Base-by-base conservation (phyloP, 1,140 invertebrate species). In the Drosophila orena region DNA sequence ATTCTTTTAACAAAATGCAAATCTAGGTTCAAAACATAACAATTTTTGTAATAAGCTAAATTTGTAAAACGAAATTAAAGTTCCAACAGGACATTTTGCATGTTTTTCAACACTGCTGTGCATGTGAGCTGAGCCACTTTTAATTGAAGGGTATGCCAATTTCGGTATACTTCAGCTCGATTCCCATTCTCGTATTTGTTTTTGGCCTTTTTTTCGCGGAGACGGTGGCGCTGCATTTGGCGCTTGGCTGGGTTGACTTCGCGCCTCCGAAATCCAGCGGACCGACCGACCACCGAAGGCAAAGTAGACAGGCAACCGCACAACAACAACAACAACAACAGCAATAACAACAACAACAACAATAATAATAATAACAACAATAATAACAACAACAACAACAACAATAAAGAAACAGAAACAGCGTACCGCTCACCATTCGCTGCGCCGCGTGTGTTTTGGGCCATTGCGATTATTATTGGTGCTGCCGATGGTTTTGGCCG, bases 381-480 rank as follows among this genome's bases (percentile, higher is more conserved):
- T 50, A 61, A 62, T 37, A 64, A 64, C 22, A 38, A 50, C 35
- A 15, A 38, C 49, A 53, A 69, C 12, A 42, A 53, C 46, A 61
- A 50, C 17, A 44, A 53, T 46, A 60, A 40, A 60, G 62, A 14
- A 42, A 53, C 46, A 61, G 46, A n/a, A 44, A 47, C 50, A 17
- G 77, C 8, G 47, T 49, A 75, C 84, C 85, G 83, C 88, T 89
- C 84, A 90, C 84, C 73, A 88, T 72, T 88, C 79, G 71, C 65
- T 58, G 66, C 78, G 68, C 65, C 66, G 79, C 83, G 52, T 86
- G 70, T 86, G 75, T 79, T 78, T 81, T 75, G 58, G 69, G 58
- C 79, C 78, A 86, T 79, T 89, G 85, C 84, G 79, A 89, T 89
- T 89, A 84, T 90, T 83, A 89, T 88, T 84, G 79, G 76, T 59